These are phyloP conservation scores for Gnatocerus cornutus DNA, from an alignment of 2,888 invertebrate species.

Conservation along the genomic window DNA sequence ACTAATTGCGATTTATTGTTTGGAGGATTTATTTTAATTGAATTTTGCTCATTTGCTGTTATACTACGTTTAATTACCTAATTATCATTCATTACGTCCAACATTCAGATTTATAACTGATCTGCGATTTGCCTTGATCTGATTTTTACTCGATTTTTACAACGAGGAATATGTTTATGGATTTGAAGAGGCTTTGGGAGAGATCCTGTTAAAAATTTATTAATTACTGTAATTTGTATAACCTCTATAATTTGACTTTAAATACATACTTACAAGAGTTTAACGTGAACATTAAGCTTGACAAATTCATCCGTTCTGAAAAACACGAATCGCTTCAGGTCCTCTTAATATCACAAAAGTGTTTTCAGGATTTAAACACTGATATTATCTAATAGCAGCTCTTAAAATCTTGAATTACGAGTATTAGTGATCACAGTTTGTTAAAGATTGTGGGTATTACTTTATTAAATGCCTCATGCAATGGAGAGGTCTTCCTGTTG, in stretches of 20 bases:
- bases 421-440: slow-evolving; percentile 20
- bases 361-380: slow-evolving; percentile 40
- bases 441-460: slow-evolving; percentile 1
- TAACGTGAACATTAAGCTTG: slow-evolving; percentile 46
- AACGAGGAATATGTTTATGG: too few relatives aligned
- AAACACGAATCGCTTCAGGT: slow-evolving; percentile 42
- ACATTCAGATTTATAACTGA: slow-evolving; percentile 37
- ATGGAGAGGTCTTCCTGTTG: not conserved
- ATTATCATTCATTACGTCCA: slow-evolving; percentile 54
- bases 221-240: slow-evolving; percentile 46
- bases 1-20: slow-evolving; percentile 68
- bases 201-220: slow-evolving; percentile 32
- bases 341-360: slow-evolving; percentile 30
- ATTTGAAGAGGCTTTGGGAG: not conserved
- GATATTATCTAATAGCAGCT: slow-evolving; percentile 44
- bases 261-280: slow-evolving; percentile 43
- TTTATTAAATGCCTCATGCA: slow-evolving; percentile 15
- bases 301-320: slow-evolving; percentile 45
- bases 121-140: slow-evolving; percentile 47
- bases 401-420: slow-evolving; percentile 27
- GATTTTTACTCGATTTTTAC: too few relatives aligned
- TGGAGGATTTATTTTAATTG: slow-evolving; percentile 66
- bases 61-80: slow-evolving; percentile 56
- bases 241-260: slow-evolving; percentile 48
- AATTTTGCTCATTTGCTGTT: slow-evolving; percentile 63